Evolutionary conservation across 2,888 invertebrate genomes (phyloP).

Genomic region (Sesamia inferens): DNA sequence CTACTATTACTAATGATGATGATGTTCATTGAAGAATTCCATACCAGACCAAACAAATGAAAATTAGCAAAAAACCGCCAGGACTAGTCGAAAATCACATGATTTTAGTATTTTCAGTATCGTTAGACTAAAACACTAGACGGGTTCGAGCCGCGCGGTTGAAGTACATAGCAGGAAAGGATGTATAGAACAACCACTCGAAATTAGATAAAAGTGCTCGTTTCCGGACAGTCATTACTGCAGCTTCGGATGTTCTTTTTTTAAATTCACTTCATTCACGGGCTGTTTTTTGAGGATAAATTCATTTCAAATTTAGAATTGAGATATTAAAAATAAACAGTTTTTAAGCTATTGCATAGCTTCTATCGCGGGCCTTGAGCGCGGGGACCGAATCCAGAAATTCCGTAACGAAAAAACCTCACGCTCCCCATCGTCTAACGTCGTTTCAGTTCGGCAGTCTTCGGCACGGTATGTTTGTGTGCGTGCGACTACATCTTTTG

Average conservation of each 20-base stretch:
- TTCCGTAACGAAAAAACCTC: too few species aligned
- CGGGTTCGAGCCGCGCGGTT: constrained; percentile 37
- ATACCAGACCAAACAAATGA: neutral
- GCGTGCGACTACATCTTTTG: too few species aligned
- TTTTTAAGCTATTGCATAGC: too few species aligned
- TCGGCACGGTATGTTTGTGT: too few species aligned
- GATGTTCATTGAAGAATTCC: neutral
- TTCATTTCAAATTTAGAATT: neutral
- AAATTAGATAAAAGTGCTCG: constrained; percentile 39
- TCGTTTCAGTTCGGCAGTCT: too few species aligned
- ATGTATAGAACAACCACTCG: constrained; percentile 31
- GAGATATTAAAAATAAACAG: too few species aligned
- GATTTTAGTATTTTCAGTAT: constrained; percentile 22
- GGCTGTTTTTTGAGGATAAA: constrained; percentile 8
- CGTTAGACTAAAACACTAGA: constrained; percentile 39
- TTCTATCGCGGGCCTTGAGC: too few species aligned
- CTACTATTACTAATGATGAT: neutral
- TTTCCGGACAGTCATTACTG: constrained; percentile 1
- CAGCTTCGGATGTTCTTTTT: constrained; percentile 16
- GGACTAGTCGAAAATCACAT: constrained; percentile 3
- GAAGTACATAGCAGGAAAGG: constrained; percentile 38
- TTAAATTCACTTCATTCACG: constrained; percentile 21
- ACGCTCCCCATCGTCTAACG: too few species aligned
- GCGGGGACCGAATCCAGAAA: too few species aligned
- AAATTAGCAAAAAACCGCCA: constrained; percentile 10